Evolutionary conservation across 2,797 vertebrate species (phyloP), one percentile per base, ranked within the genome.

Genomic region (Lagocephalus sceleratus): DNA sequence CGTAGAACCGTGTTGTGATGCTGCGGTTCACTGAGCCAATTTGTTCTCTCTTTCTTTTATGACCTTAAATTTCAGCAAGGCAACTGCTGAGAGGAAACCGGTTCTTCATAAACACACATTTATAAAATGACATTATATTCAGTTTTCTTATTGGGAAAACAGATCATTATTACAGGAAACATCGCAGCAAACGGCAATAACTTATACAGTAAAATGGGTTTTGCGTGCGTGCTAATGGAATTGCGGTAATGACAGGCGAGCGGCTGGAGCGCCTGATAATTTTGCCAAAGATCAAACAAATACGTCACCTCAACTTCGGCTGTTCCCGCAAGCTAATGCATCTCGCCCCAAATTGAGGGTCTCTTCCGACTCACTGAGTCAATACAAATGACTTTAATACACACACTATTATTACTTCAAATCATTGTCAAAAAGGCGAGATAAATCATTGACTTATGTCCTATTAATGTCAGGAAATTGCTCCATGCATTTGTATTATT

Each of bases 361-460:
- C 80, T 80, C 69, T 58, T 75, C 59, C 47, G 55, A 86, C 83
- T 83, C 69, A 59, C 76, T 65, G 65, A 71, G 75, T 90, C 81
- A 77, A 88, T 89, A 90, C 84, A 87, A 87, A 90, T 81, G 68
- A 75, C 73, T 90, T 87, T 87, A 88, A 88, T 89, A 87, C 81
- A 75, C 71, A 74, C 61, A 73, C 68, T 63, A 78, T 79, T 83
- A 84, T 87, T 82, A 79, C 80, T 76, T 82, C 63, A 66, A 85
- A 88, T 89, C 73, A 85, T 78, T 86, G 85, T 90, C 84, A 76
- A 79, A 82, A 76, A 77, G 68, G 71, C 47, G 35, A 44, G 69
- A 84, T 87, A 79, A 85, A 81, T 88, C 70, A 72, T 80, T 74
- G 85, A 85, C 78, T 86, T 85, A 76, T 82, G 80, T 73, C 53